Evolutionary conservation across 2,113 vertebrate genomes (phyloP), one percentile per base, ranked within the genome.

Genomic region (Coregonus clupeaformis): DNA sequence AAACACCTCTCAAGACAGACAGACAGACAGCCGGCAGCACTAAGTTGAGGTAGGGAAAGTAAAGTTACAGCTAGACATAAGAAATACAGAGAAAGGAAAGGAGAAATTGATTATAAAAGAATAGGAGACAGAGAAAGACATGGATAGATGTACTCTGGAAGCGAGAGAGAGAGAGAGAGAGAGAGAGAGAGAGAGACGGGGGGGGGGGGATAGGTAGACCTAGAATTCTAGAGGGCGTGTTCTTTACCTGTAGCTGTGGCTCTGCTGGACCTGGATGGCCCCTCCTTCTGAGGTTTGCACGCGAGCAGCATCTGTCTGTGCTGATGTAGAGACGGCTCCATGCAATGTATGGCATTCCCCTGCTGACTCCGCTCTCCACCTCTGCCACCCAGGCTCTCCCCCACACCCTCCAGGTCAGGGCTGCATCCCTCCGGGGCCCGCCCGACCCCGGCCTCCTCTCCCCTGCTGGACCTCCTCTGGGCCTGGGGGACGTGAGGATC

Each of bases 281-380:
- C 92, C 42, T 95, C 95, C 45, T 97, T 95, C 74, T 81, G 90
- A 69, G 80, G 84, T 88, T 90, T 95, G 88, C 82, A 90, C 73
- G 80, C 87, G 47, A 91, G 82, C 83, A 83, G 82, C 83, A 84
- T 92, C 80, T 92, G 94, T 75, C 90, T 88, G 73, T 90, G 91
- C 85, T 89, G 93, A 89, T 92, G 94, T 60, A 57, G 0, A 4
- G 84, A 83, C 14, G 84, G 83, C 16, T 95, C 95, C 66, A 83
- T 77, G 18, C 92, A 92, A 93, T 84, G 89, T 13, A 3, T 3
- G 0, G 82, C 77, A 74, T 92, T 91, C 0, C 74, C 73, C 72
- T 81, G 91, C 71, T 81, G 91, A 78, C 73, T 87, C 4, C 20
- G 77, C 59, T 94, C 92, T 0, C 67, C 71, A 12, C 72, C 30